These are phyloP conservation scores for Sericinus montela DNA, from an alignment of 2,888 invertebrate genomes.

Conservation along the genomic window DNA sequence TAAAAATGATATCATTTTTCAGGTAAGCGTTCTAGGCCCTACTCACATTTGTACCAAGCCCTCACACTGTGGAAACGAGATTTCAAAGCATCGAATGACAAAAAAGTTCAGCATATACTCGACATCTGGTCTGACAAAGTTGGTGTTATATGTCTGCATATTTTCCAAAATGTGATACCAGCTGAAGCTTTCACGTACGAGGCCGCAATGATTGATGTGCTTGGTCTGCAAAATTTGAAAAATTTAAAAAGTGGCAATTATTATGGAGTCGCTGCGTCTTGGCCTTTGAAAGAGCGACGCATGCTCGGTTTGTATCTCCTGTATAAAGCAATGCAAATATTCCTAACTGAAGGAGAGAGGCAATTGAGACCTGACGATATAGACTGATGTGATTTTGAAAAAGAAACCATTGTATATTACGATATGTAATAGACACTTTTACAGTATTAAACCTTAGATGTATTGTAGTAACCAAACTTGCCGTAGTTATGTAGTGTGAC, in stretches of 20 bases:
- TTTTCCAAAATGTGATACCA: conserved; percentile 94
- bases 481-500: conserved; percentile 1
- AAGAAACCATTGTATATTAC: conserved; percentile 6
- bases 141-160: conserved; percentile 94
- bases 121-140: conserved; percentile 91
- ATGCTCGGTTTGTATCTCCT: conserved; percentile 89
- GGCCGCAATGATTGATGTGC: conserved; percentile 95
- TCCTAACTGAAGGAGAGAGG: conserved; percentile 92
- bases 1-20: conserved; percentile 16
- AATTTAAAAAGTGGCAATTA: conserved; percentile 90
- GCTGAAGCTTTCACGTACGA: conserved; percentile 96
- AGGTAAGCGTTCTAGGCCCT: conserved; percentile 90
- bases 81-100: conserved; percentile 57
- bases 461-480: conserved; percentile 3
- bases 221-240: conserved; percentile 86
- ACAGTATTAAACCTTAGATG: conserved; percentile 6
- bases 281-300: conserved; percentile 84
- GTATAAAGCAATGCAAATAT: conserved; percentile 89
- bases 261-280: conserved; percentile 87
- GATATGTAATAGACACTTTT: conserved; percentile 6
- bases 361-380: conserved; percentile 89
- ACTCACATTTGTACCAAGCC: conserved; percentile 95
- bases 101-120: conserved; percentile 88
- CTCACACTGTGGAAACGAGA: conserved; percentile 81
- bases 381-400: conserved; percentile 42